Evolutionary conservation across 2,888 invertebrate genomes (phyloP).

Genomic region (Sepioteuthis lessoniana): DNA sequence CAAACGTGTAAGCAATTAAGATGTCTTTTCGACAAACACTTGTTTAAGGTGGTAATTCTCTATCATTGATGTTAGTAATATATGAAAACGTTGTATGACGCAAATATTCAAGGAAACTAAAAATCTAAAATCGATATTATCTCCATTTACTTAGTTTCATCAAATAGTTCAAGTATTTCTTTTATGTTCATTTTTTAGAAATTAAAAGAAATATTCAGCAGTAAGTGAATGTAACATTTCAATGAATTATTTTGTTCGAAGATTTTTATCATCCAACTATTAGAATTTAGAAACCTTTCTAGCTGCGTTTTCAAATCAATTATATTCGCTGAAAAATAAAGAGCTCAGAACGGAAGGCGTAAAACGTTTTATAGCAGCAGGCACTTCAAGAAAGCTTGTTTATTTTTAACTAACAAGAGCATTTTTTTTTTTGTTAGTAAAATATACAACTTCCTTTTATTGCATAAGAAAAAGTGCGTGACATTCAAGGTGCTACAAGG

Average conservation of each 20-base stretch:
- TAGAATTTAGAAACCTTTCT: background rate
- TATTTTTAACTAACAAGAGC: background rate
- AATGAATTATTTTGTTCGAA: background rate
- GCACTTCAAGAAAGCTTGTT: background rate
- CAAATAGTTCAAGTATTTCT: background rate
- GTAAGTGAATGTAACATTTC: background rate
- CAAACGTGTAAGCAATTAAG: background rate
- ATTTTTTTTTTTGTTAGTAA: too few species aligned
- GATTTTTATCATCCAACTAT: background rate
- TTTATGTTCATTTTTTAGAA: background rate
- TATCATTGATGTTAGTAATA: background rate
- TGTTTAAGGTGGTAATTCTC: background rate
- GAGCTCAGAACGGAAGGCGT: background rate
- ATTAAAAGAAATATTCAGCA: background rate
- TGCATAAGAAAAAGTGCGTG: background rate
- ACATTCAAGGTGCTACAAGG: slow-evolving; percentile 12
- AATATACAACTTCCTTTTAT: background rate
- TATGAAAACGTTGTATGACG: background rate
- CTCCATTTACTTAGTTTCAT: too few species aligned
- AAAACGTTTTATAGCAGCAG: background rate
- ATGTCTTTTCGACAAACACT: background rate
- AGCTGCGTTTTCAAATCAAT: background rate
- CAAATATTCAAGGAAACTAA: background rate
- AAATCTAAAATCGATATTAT: background rate
- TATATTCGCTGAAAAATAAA: background rate